phyloP scores from a whole-genome alignment of 2,888 invertebrate genomes.

The Tenthredo scrophulariae region DNA sequence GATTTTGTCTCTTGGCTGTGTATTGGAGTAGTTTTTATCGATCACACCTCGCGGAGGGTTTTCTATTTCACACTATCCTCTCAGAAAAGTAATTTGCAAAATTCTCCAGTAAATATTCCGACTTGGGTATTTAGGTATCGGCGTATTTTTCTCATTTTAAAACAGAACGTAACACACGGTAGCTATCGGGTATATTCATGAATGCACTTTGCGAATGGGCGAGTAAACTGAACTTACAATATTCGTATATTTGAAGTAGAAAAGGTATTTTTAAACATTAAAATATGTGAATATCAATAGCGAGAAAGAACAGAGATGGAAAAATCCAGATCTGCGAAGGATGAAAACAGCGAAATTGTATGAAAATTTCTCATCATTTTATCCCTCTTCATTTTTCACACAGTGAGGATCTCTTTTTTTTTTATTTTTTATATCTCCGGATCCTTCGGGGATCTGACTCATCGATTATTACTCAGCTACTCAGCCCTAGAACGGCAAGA shows the following conservation, averaged over 20 bases:
- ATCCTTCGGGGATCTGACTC: background rate
- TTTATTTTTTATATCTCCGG: background rate
- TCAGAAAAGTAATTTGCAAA: background rate
- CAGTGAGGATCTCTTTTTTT: background rate
- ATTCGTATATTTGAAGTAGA: background rate
- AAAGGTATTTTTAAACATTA: background rate
- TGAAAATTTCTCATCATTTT: background rate
- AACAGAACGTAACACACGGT: background rate
- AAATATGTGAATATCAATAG: background rate
- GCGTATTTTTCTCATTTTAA: background rate
- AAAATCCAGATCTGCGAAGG: background rate
- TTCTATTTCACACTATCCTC: background rate
- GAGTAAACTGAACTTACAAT: background rate
- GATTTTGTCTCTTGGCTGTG: background rate
- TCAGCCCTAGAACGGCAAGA: background rate
- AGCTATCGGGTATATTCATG: conserved; percentile 15
- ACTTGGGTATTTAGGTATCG: background rate
- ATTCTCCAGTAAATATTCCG: background rate
- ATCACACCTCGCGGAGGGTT: background rate
- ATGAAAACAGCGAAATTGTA: background rate
- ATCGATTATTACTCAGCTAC: background rate
- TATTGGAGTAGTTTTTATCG: background rate
- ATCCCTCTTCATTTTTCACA: background rate
- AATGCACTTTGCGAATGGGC: conserved; percentile 9
- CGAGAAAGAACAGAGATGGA: background rate